Evolutionary conservation across 2,113 vertebrate genomes (phyloP), one percentile per base, ranked within the genome.

Genomic region (Nibea coibor): DNA sequence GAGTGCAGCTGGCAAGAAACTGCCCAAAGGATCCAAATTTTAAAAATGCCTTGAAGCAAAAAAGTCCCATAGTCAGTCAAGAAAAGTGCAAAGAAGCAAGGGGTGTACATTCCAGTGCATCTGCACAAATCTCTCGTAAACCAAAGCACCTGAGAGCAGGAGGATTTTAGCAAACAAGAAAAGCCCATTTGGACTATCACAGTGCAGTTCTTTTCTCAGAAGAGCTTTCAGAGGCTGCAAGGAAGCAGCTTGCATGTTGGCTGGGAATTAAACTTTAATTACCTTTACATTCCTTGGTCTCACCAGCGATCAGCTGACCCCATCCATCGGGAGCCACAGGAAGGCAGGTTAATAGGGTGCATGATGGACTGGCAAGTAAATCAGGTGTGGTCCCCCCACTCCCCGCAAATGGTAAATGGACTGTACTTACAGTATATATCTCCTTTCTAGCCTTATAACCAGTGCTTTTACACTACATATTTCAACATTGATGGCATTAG

Each of bases 251-350:
- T 81, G 86, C 83, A 89, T 80, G 59, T 83, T 88, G 72, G 73
- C 78, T 70, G 71, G 65, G 78, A 89, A 89, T 91, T 80, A 89
- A 93, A 93, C 86, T 91, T 93, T 90, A 93, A 93, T 92, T 92
- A 93, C 67, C 62, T 69, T 83, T 85, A 62, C 80, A 66, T 80
- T 62, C 45, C 58, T 81, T 45, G 6, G 51, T 59, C 67, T 75
- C 51, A 83, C 72, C 62, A 76, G 70, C 11, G 11, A 71, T 16
- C 12, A 26, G 58, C 61, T 28, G n/a, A n/a, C 45, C 28, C 0
- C 19, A 24, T 62, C 89, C 72, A 15, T 11, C 3, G 74, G 80
- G 68, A 87, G 64, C 28, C 22, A 62, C 72, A 72, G 83, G 80
- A 83, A 88, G 75, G 50, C 28, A 72, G 87, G 88, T 92, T 91